Base-by-base conservation (phyloP, 1,140 invertebrate genomes). In the Wiebesia pumilae region DNA sequence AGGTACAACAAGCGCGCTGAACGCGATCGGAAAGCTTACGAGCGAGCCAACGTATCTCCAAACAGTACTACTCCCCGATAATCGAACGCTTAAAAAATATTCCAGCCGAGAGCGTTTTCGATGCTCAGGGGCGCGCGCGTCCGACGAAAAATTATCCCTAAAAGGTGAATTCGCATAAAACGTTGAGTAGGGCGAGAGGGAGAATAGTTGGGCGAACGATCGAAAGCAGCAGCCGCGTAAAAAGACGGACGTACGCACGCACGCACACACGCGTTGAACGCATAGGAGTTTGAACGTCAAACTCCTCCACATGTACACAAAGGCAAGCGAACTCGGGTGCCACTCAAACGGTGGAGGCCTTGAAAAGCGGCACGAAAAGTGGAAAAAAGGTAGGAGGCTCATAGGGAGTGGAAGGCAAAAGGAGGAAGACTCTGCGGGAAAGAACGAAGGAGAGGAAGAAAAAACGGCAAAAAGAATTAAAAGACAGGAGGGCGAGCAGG, bases 291-390 rank as follows among this genome's bases (percentile, higher is more conserved):
- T n/a, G n/a, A 24, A 21, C 14, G 3, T 27, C 24, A 62, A 62
- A 27, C 21, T 62, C 24, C 21, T 62, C 24, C 58, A 27, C 58
- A 10, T 4, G 10, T 14, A 27, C 58, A 62, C 58, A 62, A 24
- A 62, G 24, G 24, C 24, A 24, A 24, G 24, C 58, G 51, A 27
- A 27, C 58, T 62, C 58, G 14, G 58, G 58, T 62, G 58, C 58
- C 58, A 62, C 24, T 62, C 58, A 62, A 47, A 27, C 24, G 27
- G 58, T 10, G 62, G 24, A 54, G 67, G 65, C 80, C 79, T 81
- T 86, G 79, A 82, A 86, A 81, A 75, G 47, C 79, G 38, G 38
- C 80, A 82, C 85, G 85, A 86, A 86, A 86, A 86, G 78, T 85
- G 84, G 43, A 86, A 71, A 85, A 87, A 85, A 65, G 87, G 84